phyloP scores from a whole-genome alignment of 2,888 invertebrate genomes.

The Protula sp. region DNA sequence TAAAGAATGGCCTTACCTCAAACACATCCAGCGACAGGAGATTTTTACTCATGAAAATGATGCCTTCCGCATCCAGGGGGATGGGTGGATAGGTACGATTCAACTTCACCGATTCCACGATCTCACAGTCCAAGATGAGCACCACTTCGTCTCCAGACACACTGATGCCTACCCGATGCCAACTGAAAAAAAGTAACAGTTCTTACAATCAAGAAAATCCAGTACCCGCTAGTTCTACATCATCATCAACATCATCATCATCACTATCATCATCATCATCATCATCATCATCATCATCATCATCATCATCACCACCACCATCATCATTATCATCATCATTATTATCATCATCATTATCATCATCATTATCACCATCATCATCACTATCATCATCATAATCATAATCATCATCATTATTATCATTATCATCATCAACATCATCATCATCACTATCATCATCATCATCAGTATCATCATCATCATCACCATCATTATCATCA shows the following conservation, averaged over 20 bases:
- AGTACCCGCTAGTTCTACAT: too few species aligned
- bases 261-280: neutral
- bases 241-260: neutral
- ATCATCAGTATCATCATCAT: too few species aligned
- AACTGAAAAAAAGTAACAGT: slow-evolving; percentile 59
- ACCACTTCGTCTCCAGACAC: slow-evolving; percentile 76
- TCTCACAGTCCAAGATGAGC: slow-evolving; percentile 62
- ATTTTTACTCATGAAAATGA: slow-evolving; percentile 72
- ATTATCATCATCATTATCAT: neutral
- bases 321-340: neutral
- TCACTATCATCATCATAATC: too few species aligned
- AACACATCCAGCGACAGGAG: slow-evolving; percentile 64
- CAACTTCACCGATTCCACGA: neutral
- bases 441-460: too few species aligned
- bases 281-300: neutral
- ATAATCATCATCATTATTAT: too few species aligned
- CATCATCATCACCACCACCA: neutral
- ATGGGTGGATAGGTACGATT: slow-evolving; percentile 54
- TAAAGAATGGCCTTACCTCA: slow-evolving; percentile 26
- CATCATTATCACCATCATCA: neutral
- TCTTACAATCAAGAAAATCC: too few species aligned
- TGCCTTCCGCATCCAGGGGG: slow-evolving; percentile 66
- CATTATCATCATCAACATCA: neutral
- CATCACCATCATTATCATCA: too few species aligned
- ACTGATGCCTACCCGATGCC: slow-evolving; percentile 79